Percentiles rank a stretch among this genome's conserved stretches.
Conservation (phyloP, 2,888 invertebrate genomes). For the Drosophila mimetica region DNA sequence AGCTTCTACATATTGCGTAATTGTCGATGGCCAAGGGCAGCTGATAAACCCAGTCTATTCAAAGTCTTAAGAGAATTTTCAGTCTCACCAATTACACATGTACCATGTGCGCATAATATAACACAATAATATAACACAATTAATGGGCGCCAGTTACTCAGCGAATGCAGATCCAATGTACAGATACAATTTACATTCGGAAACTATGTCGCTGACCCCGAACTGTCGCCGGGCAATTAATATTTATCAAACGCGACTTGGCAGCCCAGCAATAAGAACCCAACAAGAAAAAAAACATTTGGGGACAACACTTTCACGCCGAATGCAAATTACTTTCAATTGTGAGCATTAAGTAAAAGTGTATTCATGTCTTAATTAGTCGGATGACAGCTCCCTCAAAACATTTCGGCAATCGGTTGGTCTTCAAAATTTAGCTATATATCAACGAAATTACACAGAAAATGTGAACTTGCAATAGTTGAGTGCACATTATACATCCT, state of each 20-base stretch:
- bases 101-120: conserved; percentile 52
- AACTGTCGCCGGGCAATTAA: conserved; percentile 72
- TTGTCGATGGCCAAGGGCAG: conserved; percentile 40
- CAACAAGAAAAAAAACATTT: conserved; percentile 21
- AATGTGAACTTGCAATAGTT: background rate
- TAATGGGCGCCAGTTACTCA: conserved; percentile 53
- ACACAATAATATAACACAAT: conserved; percentile 69
- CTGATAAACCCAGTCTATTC: conserved; percentile 15
- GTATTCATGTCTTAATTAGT: conserved; percentile 66
- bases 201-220: conserved; percentile 62
- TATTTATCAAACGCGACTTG: conserved; percentile 69
- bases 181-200: conserved; percentile 27
- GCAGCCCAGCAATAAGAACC: conserved; percentile 21
- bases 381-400: conserved; percentile 41
- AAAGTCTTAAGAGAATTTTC: conserved; percentile 30
- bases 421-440: no score
- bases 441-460: background rate
- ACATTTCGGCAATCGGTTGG: conserved; percentile 42
- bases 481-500: background rate
- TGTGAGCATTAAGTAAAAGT: conserved; percentile 63
- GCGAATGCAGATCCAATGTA: conserved; percentile 21
- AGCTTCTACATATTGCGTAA: conserved; percentile 34
- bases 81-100: conserved; percentile 7
- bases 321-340: conserved; percentile 75
- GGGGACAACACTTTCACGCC: conserved; percentile 49